These are phyloP conservation scores for Subacronicta megacephala DNA, from an alignment of 2,888 invertebrate genomes.

Conservation along the genomic window DNA sequence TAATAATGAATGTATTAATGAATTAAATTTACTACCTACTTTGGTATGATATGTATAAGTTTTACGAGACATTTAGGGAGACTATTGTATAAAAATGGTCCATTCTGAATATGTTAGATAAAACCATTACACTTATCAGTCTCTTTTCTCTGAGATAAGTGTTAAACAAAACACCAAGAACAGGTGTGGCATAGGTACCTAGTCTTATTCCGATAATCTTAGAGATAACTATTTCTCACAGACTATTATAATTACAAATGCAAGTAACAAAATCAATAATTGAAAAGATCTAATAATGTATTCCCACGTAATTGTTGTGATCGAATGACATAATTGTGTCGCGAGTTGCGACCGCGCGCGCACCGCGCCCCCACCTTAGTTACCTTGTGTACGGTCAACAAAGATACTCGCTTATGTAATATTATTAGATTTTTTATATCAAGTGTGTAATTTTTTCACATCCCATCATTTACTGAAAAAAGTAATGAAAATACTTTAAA, in stretches of 20 bases:
- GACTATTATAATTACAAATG: constrained; percentile 13
- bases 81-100: background rate
- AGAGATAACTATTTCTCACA: constrained; percentile 41
- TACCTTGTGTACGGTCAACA: constrained; percentile 57
- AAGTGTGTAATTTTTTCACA: no score
- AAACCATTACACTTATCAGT: no score
- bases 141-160: background rate
- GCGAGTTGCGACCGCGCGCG: constrained; percentile 50
- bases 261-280: constrained; percentile 43
- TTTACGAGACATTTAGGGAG: background rate
- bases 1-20: no score
- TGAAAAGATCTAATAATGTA: constrained; percentile 63
- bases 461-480: no score
- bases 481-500: no score
- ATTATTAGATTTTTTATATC: background rate
- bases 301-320: constrained; percentile 79
- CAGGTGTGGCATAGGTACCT: no score
- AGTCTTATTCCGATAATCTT: constrained; percentile 16
- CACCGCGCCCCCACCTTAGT: constrained; percentile 23
- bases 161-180: no score
- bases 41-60: no score
- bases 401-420: background rate
- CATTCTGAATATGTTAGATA: background rate
- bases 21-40: no score
- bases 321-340: constrained; percentile 77